Conservation (phyloP, 2,797 vertebrate genomes). For the Thunnus albacares region DNA sequence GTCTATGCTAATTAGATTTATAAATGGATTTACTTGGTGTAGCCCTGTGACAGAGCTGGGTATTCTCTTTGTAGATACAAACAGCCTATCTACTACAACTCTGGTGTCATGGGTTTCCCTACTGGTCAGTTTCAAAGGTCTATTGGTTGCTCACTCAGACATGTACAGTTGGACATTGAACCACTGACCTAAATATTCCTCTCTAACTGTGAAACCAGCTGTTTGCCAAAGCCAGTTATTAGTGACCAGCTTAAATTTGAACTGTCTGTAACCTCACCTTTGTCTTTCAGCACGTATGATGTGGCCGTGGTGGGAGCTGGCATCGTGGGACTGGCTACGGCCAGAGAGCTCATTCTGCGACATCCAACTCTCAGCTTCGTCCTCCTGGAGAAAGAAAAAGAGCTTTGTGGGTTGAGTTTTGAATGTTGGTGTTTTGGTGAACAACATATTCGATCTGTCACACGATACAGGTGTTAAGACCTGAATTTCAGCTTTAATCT, state of each 20-base stretch:
- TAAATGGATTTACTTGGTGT: background rate
- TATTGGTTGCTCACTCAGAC: background rate
- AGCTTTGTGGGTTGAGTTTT: constrained; percentile 86
- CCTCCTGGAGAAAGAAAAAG: constrained; percentile 94
- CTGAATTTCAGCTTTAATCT: background rate
- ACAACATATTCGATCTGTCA: background rate
- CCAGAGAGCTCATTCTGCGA: constrained; percentile 90
- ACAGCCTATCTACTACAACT: background rate
- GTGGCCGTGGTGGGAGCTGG: constrained; percentile 92
- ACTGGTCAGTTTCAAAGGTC: constrained; percentile 56
- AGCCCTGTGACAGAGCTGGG: background rate
- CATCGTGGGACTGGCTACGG: constrained; percentile 94
- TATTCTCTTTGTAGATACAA: constrained; percentile 7
- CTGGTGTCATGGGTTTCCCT: background rate
- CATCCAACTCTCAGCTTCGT: constrained; percentile 89
- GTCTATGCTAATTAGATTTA: background rate
- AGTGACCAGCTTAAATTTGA: background rate
- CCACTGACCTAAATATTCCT: constrained; percentile 40
- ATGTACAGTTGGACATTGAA: constrained; percentile 53
- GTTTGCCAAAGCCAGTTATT: background rate
- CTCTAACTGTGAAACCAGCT: background rate
- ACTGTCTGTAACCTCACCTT: background rate
- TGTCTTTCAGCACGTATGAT: constrained; percentile 85
- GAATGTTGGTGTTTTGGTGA: background rate
- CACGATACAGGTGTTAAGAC: background rate